Percentiles rank a stretch among this genome's conserved stretches.
Conservation (phyloP, 2,888 invertebrate genomes). For the Gnatocerus cornutus region DNA sequence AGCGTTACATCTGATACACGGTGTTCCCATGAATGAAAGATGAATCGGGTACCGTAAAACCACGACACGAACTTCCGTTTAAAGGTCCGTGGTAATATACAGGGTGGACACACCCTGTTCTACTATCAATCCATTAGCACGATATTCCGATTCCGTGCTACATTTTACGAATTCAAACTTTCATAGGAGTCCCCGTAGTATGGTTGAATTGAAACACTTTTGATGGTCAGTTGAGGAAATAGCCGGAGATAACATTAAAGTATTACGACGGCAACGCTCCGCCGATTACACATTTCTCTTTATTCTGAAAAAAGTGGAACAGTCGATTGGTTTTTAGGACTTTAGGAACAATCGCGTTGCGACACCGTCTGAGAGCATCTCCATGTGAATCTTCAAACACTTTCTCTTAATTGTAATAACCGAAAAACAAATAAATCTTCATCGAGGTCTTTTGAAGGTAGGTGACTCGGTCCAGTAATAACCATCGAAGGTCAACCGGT, state of each 20-base stretch:
- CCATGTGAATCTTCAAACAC: slow-evolving; percentile 9
- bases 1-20: not conserved
- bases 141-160: too few species aligned
- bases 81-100: not conserved
- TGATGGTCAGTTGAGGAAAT: slow-evolving; percentile 13
- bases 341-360: slow-evolving; percentile 4
- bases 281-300: slow-evolving; percentile 31
- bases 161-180: too few species aligned
- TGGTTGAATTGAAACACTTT: not conserved
- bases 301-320: slow-evolving; percentile 28
- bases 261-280: slow-evolving; percentile 35
- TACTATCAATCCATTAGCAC: not conserved
- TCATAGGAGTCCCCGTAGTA: too few species aligned
- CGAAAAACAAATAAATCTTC: slow-evolving; percentile 36
- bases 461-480: slow-evolving; percentile 42
- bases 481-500: slow-evolving; percentile 47
- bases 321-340: slow-evolving; percentile 3
- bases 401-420: slow-evolving; percentile 23
- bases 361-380: slow-evolving; percentile 6
- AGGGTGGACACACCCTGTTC: slow-evolving; percentile 4
- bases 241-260: slow-evolving; percentile 27
- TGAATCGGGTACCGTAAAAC: slow-evolving; percentile 11
- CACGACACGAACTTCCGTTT: not conserved
- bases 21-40: slow-evolving; percentile 21
- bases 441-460: slow-evolving; percentile 49